These are phyloP conservation scores for Chaetodon auriga DNA, from an alignment of 2,113 vertebrate genomes.

Conservation along the genomic window DNA sequence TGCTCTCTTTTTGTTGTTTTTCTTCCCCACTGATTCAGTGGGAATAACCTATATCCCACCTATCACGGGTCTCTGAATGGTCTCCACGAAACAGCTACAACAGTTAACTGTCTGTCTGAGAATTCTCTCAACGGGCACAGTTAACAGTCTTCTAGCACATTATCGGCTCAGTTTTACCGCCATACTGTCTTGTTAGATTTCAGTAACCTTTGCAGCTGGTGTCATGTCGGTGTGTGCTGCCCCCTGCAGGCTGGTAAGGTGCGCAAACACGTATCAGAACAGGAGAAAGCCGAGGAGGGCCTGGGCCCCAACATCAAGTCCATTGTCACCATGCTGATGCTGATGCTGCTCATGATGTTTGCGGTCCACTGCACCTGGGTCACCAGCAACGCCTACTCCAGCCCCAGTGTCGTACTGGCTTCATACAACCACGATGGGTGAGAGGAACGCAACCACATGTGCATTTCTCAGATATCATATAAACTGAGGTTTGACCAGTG, in stretches of 20 bases:
- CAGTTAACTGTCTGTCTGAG: slow-evolving; percentile 27
- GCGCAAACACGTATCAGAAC: slow-evolving; percentile 96
- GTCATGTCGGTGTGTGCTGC: slow-evolving; percentile 4
- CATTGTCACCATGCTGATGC: slow-evolving; percentile 98
- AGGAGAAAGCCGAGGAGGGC: slow-evolving; percentile 96
- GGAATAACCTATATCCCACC: slow-evolving; percentile 23
- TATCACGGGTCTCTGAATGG: slow-evolving; percentile 16
- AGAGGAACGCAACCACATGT: slow-evolving; percentile 49
- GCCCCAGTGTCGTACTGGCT: slow-evolving; percentile 96
- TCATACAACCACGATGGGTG: slow-evolving; percentile 99
- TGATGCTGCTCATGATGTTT: slow-evolving; percentile 99
- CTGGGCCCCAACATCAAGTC: slow-evolving; percentile 98
- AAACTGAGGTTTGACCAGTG: background rate
- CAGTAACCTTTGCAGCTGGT: background rate
- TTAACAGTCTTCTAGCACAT: slow-evolving; percentile 15
- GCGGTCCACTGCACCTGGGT: slow-evolving; percentile 99
- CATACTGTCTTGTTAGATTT: background rate
- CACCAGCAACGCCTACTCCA: slow-evolving; percentile 98
- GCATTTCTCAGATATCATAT: background rate
- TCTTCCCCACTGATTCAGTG: slow-evolving; percentile 20
- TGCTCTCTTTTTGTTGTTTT: slow-evolving; percentile 15
- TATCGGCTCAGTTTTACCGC: slow-evolving; percentile 24
- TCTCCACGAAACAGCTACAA: slow-evolving; percentile 5
- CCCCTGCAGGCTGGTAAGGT: slow-evolving; percentile 97
- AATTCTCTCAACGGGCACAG: slow-evolving; percentile 1